Evolutionary conservation across 2,113 vertebrate species (phyloP).

Genomic region (Corvus hawaiiensis): DNA sequence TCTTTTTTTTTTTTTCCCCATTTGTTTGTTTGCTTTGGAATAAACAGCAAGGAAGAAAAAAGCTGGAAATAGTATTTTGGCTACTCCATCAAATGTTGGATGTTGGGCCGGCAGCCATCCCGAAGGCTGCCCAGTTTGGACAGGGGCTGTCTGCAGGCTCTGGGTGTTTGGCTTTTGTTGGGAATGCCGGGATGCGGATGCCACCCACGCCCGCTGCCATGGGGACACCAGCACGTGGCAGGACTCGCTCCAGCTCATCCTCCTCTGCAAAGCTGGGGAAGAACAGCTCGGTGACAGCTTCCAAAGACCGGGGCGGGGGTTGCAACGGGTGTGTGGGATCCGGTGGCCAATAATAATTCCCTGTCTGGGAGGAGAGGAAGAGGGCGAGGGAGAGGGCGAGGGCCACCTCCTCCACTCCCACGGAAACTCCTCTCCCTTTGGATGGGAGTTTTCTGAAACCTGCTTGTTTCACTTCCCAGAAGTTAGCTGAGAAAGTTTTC

Average conservation of each 20-base stretch:
- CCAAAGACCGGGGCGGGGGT: not conserved
- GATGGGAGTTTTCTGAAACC: constrained; percentile 1
- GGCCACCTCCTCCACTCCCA: not conserved
- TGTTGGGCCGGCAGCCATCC: not conserved
- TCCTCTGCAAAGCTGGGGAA: not conserved
- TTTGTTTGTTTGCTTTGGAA: constrained; percentile 61
- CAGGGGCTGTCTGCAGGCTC: not conserved
- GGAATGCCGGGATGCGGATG: fast-evolving
- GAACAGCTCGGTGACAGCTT: not conserved
- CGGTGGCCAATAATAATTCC: not conserved
- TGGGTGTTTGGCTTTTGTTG: fast-evolving
- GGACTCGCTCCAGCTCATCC: not conserved
- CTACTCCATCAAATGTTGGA: not conserved
- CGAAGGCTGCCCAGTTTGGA: not conserved
- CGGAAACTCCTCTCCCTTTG: not conserved
- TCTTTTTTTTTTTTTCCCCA: too few species aligned
- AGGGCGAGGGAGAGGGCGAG: not conserved
- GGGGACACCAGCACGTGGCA: not conserved
- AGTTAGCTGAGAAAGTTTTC: constrained; percentile 45
- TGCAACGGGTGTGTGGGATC: not conserved
- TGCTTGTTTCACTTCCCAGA: constrained; percentile 37
- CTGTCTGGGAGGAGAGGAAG: not conserved
- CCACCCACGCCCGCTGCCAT: not conserved
- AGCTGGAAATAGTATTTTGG: constrained; percentile 22
- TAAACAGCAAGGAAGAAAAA: constrained; percentile 11